Evolutionary conservation across 2,888 invertebrate species (phyloP), one percentile per base, ranked within the genome.

Genomic region (Pasiphila rectangulata): DNA sequence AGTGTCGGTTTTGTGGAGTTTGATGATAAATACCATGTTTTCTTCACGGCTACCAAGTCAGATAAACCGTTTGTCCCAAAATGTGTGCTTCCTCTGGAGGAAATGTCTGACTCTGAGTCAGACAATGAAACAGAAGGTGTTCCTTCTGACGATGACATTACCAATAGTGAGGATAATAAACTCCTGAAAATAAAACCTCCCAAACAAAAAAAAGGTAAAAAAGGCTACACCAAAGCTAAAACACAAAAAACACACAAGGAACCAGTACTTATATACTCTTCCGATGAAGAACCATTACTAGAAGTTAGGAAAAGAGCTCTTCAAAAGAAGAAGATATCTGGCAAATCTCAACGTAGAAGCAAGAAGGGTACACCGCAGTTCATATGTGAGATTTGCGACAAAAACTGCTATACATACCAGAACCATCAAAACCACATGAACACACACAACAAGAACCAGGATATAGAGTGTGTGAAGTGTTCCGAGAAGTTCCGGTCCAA

Each of bases 391-490:
- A 51, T 72, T 7, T 88, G 87, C 46, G 67, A 78, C 0, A 78
- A 78, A 53, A 75, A 83, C 29, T 87, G 87, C 29, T 84, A 82
- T 12, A 87, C 87, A 0, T 77, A 59, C 15, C 83, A 86, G 44
- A 84, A 86, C 38, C 84, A 73, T 17, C 68, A 82, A n/a, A 75
- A 82, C 6, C 87, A 88, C 24, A 57, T 78, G 35, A 72, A 65
- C n/a, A 52, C 74, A 4, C 86, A 85, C 38, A 69, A 65, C 3
- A 73, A 67, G 24, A 65, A 66, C 7, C 67, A 69, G 2, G 43
- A 46, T 0, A 75, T 81, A 15, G 69, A 67, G 9, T 87, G 87
- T 39, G 72, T 84, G 0, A 86, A 86, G 50, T 87, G 87, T 21
- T 57, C 62, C 0, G 54, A 63, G 35, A 57, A 54, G 0, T 88